Base-by-base conservation (phyloP, 2,113 vertebrate genomes). In the Dendrocopos noguchii region DNA sequence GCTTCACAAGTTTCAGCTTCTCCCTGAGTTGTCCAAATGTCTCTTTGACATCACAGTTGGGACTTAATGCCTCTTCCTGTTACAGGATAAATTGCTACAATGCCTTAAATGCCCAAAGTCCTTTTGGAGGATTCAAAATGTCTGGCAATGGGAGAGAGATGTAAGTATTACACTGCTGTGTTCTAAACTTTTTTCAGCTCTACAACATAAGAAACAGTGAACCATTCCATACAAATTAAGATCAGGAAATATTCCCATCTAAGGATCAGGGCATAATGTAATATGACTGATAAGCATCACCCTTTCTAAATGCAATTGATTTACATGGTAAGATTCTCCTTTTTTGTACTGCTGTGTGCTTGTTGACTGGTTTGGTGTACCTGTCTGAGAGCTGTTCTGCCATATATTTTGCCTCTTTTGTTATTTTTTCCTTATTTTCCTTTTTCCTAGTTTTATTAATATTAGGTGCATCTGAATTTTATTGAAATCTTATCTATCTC, bases 81-180 rank as follows among this genome's bases (percentile, higher is more conserved):
- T 90, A n/a, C 95, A 99, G 99, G 99, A 98, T 99, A 98, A 99
- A 99, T 96, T 99, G 99, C 97, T 99, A 99, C 98, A 99, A 99
- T 64, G 99, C 99, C 89, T 97, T 99, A 97, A 99, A 99, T 97
- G 98, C 98, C 94, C 99, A 99, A 96, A 99, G 99, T 98, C 99
- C 99, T 88, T 99, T 99, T 95, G 99, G 99, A 96, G 99, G 99
- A 96, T 99, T 99, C 98, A 99, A 99, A 97, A 99, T 99, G 99
- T 99, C 99, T 96, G 99, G 99, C 97, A 99, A 99, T 42, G 99
- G 99, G 39, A 98, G 99, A 97, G 99, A 99, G 98, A 98, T 99
- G 99, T 99, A 98, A 99, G 99, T 98, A 97, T 92, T 52, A 88
- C 29, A 25, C 42, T 67, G 10, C 67, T 88, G 22, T 39, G 52